Conservation (phyloP, 1,140 invertebrate genomes). For the Lepidotrigona ventralis region DNA sequence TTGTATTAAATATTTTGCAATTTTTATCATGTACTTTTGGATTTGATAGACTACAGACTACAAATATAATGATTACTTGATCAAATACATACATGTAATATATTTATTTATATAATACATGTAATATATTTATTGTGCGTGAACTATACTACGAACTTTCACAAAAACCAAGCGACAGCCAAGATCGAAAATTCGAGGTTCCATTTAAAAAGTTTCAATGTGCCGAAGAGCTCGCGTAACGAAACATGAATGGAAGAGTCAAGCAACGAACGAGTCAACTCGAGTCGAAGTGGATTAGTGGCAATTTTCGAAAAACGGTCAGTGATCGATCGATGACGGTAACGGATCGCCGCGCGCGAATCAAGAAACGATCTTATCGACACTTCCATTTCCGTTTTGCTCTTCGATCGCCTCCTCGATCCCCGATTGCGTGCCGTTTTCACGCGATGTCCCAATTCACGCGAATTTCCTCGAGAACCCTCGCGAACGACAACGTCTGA, state of each 20-base stretch:
- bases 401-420: conserved; percentile 13
- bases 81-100: no score
- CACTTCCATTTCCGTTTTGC: conserved; percentile 57
- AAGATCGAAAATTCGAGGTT: not conserved
- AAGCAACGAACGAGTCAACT: not conserved
- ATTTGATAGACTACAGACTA: no score
- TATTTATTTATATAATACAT: no score
- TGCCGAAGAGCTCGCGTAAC: no score
- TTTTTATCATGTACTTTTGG: no score
- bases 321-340: conserved; percentile 68
- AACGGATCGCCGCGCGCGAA: conserved; percentile 63
- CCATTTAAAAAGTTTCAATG: not conserved
- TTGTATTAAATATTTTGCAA: no score
- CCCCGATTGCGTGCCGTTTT: conserved; percentile 20
- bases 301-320: conserved; percentile 44
- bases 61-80: no score
- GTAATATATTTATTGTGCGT: no score
- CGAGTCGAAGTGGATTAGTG: conserved; percentile 41
- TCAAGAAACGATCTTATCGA: conserved; percentile 60
- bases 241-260: not conserved
- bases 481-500: conserved; percentile 33
- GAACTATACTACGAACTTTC: not conserved
- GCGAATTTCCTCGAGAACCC: conserved; percentile 35
- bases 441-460: not conserved
- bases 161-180: not conserved